Evolutionary conservation across 2,797 vertebrate genomes (phyloP).

Genomic region (Macropus fuliginosus): DNA sequence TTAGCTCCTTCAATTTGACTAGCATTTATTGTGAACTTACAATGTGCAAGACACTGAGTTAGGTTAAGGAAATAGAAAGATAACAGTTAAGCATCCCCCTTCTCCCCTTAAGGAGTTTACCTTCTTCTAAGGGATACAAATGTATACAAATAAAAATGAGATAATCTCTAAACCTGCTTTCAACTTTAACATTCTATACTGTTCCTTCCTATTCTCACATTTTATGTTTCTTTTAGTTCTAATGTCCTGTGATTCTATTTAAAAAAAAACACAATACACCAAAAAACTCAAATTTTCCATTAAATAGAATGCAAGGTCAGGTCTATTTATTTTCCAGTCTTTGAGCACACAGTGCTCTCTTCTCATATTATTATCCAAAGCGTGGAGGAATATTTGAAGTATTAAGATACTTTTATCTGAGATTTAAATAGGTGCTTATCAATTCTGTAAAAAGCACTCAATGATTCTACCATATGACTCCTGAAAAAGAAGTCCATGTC

Average conservation of each 20-base stretch:
- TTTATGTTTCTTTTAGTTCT: neutral
- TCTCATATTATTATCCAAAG: neutral
- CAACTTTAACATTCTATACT: neutral
- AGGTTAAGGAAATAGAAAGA: neutral
- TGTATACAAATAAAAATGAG: neutral
- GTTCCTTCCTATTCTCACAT: neutral
- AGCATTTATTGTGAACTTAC: neutral
- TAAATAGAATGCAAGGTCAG: neutral
- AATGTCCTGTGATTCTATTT: neutral
- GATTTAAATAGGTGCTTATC: neutral
- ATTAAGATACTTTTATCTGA: neutral
- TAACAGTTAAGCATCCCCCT: neutral
- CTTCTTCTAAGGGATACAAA: neutral
- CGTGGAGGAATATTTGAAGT: neutral
- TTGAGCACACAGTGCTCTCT: neutral
- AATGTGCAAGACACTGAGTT: neutral
- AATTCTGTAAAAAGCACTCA: neutral
- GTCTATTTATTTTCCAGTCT: conserved; percentile 1
- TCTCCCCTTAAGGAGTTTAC: neutral
- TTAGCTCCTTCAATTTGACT: neutral
- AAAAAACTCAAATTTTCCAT: neutral
- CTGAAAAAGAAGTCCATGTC: neutral
- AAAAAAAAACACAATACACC: neutral
- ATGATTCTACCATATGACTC: neutral
- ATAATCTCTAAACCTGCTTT: neutral